Evolutionary conservation across 2,113 vertebrate species (phyloP).

Genomic region (Thamnophis sirtalis): DNA sequence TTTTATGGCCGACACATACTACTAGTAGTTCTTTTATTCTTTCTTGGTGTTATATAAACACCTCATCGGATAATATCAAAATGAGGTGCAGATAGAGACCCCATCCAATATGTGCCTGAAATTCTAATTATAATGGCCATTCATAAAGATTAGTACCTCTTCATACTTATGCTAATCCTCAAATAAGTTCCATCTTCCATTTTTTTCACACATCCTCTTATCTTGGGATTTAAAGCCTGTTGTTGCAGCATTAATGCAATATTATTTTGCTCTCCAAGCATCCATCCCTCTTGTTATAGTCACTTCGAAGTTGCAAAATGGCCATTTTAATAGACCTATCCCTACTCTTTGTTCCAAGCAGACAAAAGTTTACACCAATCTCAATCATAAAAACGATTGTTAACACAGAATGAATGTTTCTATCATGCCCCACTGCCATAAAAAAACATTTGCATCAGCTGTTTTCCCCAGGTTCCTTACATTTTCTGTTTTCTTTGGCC

Average conservation of each 20-base stretch:
- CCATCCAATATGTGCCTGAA: background rate
- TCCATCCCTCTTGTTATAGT: background rate
- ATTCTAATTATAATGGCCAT: background rate
- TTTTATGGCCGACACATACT: background rate
- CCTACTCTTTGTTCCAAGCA: background rate
- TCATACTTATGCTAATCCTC: background rate
- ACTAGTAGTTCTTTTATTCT: background rate
- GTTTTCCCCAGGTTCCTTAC: conserved; percentile 2
- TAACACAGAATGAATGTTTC: background rate
- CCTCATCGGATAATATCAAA: background rate
- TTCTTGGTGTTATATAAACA: background rate
- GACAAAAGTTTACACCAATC: background rate
- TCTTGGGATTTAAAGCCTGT: background rate
- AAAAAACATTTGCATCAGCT: background rate
- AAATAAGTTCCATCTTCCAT: background rate
- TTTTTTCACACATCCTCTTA: background rate
- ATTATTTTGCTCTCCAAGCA: background rate
- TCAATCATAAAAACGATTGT: conserved; percentile 10
- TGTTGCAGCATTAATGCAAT: background rate
- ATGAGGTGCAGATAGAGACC: background rate
- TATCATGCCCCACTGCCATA: background rate
- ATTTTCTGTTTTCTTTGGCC: background rate
- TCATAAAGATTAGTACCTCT: background rate
- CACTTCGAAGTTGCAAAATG: background rate
- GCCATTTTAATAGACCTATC: background rate